Percentiles rank a stretch among this genome's conserved stretches.
Evolutionary conservation across 2,113 vertebrate species (phyloP).

Genomic region (Perca flavescens): DNA sequence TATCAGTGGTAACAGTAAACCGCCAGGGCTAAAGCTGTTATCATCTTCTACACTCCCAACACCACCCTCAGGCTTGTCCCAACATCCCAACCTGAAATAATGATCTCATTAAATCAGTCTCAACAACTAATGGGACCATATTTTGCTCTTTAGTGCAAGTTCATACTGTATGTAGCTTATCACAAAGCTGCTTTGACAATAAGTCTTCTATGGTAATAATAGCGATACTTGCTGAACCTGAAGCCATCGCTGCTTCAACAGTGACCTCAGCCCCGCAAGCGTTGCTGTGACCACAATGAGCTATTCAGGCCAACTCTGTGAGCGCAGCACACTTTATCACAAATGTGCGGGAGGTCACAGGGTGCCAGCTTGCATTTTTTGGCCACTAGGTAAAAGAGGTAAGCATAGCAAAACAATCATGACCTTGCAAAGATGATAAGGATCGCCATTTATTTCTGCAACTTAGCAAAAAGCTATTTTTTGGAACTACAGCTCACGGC

Average conservation of each 20-base stretch:
- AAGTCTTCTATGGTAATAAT: constrained; percentile 10
- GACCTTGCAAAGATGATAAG: constrained; percentile 1
- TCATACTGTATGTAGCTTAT: constrained; percentile 3
- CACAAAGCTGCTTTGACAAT: constrained; percentile 25
- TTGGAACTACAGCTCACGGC: too few relatives aligned
- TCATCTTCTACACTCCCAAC: constrained; percentile 18
- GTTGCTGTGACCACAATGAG: constrained; percentile 60
- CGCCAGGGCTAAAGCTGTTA: background rate
- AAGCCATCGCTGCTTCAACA: constrained; percentile 58
- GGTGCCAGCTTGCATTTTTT: constrained; percentile 24
- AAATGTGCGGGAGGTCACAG: constrained; percentile 26
- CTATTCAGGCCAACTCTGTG: constrained; percentile 43
- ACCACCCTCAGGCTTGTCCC: constrained; percentile 8
- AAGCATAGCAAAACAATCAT: constrained; percentile 26
- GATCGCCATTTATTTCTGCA: constrained; percentile 2
- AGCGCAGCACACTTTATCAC: constrained; percentile 32
- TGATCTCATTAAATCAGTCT: constrained; percentile 18
- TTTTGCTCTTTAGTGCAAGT: background rate
- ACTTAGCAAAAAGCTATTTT: background rate
- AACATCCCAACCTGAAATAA: constrained; percentile 22
- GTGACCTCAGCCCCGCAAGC: constrained; percentile 52
- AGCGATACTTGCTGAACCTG: constrained; percentile 55
- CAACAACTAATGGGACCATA: background rate
- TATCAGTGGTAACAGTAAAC: constrained; percentile 30
- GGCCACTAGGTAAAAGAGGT: background rate